These are phyloP conservation scores for Dynastes grantii DNA, from an alignment of 2,888 invertebrate genomes.

Conservation along the genomic window DNA sequence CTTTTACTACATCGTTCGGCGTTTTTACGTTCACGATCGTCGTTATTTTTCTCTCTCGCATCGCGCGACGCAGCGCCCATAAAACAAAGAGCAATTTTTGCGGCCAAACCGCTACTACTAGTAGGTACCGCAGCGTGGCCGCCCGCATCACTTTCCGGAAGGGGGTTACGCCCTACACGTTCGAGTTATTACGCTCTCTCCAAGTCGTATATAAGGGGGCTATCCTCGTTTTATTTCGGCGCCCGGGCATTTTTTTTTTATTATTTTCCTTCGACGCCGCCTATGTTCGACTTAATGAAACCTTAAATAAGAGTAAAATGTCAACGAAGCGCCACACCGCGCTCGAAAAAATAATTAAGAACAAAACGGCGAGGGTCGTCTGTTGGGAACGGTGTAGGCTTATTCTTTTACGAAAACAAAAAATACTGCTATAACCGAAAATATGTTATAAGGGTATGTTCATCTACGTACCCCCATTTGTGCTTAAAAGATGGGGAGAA, in stretches of 20 bases:
- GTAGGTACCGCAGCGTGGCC: neutral
- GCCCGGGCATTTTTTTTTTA: conserved; percentile 2
- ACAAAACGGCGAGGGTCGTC: neutral
- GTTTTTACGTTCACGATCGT: conserved; percentile 29
- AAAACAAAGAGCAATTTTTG: conserved; percentile 8
- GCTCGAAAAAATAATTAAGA: conserved; percentile 31
- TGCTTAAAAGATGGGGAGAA: too few relatives aligned
- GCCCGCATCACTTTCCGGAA: conserved; percentile 2
- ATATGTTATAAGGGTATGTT: too few relatives aligned
- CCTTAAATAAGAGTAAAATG: conserved; percentile 36
- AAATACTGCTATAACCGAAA: too few relatives aligned
- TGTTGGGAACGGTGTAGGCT: too few relatives aligned
- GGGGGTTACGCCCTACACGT: conserved; percentile 13
- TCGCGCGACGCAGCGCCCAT: conserved; percentile 3
- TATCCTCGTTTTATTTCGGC: neutral
- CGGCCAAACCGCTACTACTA: neutral
- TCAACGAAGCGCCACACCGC: conserved; percentile 10
- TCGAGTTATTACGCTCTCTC: conserved; percentile 15
- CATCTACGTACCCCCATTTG: too few relatives aligned
- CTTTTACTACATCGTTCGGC: conserved; percentile 41
- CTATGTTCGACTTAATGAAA: conserved; percentile 32
- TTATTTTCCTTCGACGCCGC: conserved; percentile 17
- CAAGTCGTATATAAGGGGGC: neutral
- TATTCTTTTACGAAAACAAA: too few relatives aligned
- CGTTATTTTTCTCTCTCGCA: conserved; percentile 31